Percentiles rank a stretch among this genome's conserved stretches.
Conservation (phyloP, 1,140 invertebrate species). For the Antheraea pernyi region DNA sequence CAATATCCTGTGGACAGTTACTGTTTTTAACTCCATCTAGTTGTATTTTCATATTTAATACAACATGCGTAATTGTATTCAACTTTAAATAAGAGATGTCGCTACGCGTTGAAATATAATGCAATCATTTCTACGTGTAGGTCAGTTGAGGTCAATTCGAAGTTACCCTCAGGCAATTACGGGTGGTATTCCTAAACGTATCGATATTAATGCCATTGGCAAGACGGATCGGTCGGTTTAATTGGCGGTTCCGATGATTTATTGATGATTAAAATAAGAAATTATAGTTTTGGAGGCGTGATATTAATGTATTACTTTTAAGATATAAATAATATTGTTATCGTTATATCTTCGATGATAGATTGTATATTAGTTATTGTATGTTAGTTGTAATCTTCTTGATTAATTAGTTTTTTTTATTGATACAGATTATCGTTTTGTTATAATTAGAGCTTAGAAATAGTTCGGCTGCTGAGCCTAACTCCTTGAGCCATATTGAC, state of each 20-base stretch:
- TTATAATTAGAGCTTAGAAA: no score
- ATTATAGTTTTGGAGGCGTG: constrained; percentile 29
- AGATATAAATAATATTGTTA: constrained; percentile 4
- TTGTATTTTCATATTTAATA: neutral
- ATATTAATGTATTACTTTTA: constrained; percentile 15
- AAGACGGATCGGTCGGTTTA: constrained; percentile 16
- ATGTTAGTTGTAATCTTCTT: neutral
- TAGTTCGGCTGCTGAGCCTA: no score
- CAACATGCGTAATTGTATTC: neutral
- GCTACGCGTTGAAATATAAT: neutral
- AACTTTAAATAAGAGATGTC: neutral
- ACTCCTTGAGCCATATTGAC: no score
- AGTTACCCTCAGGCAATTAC: neutral
- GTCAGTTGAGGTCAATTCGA: neutral
- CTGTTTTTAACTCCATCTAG: neutral
- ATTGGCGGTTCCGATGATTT: constrained; percentile 23
- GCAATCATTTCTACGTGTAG: neutral
- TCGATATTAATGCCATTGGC: constrained; percentile 2
- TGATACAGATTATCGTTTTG: neutral
- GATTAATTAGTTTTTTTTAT: neutral
- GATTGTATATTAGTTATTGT: neutral
- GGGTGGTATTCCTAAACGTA: neutral
- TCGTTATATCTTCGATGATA: neutral
- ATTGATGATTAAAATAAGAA: constrained; percentile 26
- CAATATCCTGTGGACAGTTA: no score